Base-by-base conservation (phyloP, 2,888 invertebrate species). In the Drosophila picticornis region DNA sequence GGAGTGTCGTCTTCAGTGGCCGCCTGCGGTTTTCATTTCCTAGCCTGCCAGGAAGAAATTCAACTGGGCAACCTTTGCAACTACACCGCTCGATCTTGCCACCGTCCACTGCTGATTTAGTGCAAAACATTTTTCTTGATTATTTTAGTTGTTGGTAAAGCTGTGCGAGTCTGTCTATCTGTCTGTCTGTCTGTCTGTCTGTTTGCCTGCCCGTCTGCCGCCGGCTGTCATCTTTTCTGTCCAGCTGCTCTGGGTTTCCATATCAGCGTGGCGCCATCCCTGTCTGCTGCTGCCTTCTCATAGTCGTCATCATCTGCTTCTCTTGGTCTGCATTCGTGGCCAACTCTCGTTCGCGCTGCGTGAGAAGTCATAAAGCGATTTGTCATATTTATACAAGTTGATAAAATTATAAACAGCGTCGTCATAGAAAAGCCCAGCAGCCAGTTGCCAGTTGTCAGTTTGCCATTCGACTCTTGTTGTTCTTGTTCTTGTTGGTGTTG, bases 311-410 rank as follows among this genome's bases (percentile, higher is more conserved):
- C 46, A 46, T 16, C 46, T 36, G 46, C 32, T 51, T 38, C 22
- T 57, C 16, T 22, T 22, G 3, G 13, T 22, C 48, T 29, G 5
- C 52, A 46, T 58, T 34, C 52, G 58, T 38, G 32, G 46, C 53
- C 48, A 46, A 57, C 61, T 53, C 57, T 50, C 71, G 25, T 27
- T 63, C 75, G n/a, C 65, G 57, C 68, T 81, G 89, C 79, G 85
- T 81, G 83, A 89, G 83, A 90, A 87, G 87, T 90, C 83, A 87
- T 80, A 87, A 88, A 90, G 90, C 89, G 90, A 90, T 90, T 90
- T 90, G 91, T 90, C 90, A 90, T 90, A 90, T 90, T 90, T 90
- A 90, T 91, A 87, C 90, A 90, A 88, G 85, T 91, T 90, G 90
- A 90, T 90, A 90, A 90, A 90, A 90, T 90, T 91, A 91, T 88